Conservation (phyloP, 2,888 invertebrate species). For the Lithophane ornitopus region DNA sequence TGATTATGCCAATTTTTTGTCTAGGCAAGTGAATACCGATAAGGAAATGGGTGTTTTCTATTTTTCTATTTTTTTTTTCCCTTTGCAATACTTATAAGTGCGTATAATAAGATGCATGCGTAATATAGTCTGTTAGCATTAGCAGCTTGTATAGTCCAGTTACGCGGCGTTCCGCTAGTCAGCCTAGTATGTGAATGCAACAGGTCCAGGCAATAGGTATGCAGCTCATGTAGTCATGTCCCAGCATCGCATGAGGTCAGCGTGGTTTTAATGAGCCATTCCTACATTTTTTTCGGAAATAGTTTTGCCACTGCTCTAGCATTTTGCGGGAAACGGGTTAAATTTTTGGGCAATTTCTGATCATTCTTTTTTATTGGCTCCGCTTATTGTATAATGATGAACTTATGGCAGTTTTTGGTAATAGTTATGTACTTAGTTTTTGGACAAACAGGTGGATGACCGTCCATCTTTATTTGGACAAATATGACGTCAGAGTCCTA, state of each 20-base stretch:
- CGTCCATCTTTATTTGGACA: neutral
- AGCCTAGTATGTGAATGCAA: slow-evolving; percentile 80
- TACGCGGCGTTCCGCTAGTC: slow-evolving; percentile 82
- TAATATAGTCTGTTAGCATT: slow-evolving; percentile 49
- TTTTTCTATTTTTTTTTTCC: neutral
- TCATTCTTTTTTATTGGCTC: neutral
- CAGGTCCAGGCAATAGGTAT: slow-evolving; percentile 75
- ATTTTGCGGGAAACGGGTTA: neutral
- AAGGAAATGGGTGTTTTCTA: neutral
- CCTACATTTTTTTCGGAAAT: slow-evolving; percentile 14
- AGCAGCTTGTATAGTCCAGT: slow-evolving; percentile 75
- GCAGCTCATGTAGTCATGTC: slow-evolving; percentile 65
- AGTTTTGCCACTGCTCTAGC: neutral
- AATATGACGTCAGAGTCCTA: slow-evolving; percentile 1
- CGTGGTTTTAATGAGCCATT: slow-evolving; percentile 19
- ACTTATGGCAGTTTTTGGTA: neutral
- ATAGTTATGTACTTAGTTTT: neutral
- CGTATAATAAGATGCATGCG: slow-evolving; percentile 46
- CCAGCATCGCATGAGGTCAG: slow-evolving; percentile 41
- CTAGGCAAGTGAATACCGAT: slow-evolving; percentile 7
- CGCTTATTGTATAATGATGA: slow-evolving; percentile 23
- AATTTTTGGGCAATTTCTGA: neutral
- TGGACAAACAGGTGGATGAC: neutral
- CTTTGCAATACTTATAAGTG: slow-evolving; percentile 11
- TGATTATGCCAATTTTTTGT: neutral